Evolutionary conservation across 1,140 invertebrate genomes (phyloP), one percentile per base, ranked within the genome.

Genomic region (Aphelenchoides besseyi): DNA sequence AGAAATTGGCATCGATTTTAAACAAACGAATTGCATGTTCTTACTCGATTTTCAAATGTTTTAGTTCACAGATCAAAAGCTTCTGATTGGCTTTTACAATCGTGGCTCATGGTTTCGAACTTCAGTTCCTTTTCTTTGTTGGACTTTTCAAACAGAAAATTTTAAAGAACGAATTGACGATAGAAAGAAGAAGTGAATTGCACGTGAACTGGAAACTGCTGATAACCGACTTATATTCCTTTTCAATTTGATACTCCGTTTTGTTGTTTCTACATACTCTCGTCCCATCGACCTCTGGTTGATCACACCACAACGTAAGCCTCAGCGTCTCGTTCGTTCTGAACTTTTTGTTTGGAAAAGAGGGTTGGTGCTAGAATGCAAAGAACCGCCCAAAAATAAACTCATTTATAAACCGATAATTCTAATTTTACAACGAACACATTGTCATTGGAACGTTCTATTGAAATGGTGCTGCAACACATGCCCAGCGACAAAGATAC

Each of bases 221-320:
- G 41, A 48, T 48, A 48, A 48, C 12, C 41, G 41, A 12, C 12
- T 48, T 23, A 48, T 16, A 48, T 48, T 12, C 41, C 12, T 48
- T 23, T 48, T 48, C 23, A 12, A 23, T 12, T 23, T 48, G 41
- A 48, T 48, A 48, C 23, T 48, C 41, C 41, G 41, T 48, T 48
- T 48, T 48, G 41, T 48, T 23, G 41, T 48, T 48, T 48, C 41
- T 23, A 48, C 41, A n/a, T n/a, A 48, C 41, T 48, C 41, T 48
- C 41, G 41, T 16, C 41, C 41, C 41, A 48, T 48, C 41, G 12
- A 48, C 41, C 23, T 48, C 41, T 12, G 12, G 41, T 48, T 48
- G 41, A 48, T 48, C 41, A 48, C 41, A 12, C 41, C 41, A 48
- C 41, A 23, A 48, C 41, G n/a, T n/a, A n/a, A n/a, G n/a, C n/a